Base-by-base conservation (phyloP, 2,888 invertebrate species). In the Shargacucullia verbasci region DNA sequence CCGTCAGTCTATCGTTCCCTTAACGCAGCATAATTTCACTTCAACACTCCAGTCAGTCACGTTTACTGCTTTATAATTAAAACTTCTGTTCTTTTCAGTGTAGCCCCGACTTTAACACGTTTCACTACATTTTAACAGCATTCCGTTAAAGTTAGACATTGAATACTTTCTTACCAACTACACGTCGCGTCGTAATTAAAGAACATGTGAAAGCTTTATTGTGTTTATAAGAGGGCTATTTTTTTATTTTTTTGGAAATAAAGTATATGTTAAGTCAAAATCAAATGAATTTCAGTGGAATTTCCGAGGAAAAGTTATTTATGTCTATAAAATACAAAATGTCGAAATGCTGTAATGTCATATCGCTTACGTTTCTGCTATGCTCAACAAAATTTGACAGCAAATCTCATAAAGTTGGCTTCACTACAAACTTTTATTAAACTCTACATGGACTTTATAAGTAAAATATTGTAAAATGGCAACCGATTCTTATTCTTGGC, bases 1-100 rank as follows among this genome's bases (percentile, higher is more conserved):
- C 0, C 13, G n/a, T n/a, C 14, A 4, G 12, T 48, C 48, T 31
- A 10, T 14, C 2, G 2, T 1, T 2, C 4, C 39, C 48, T 10
- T 39, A 12, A 20, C 13, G 12, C 29, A 20, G 20, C n/a, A 20
- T 39, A 31, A 48, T 48, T 39, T 29, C 34, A 39, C 11, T 33
- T 29, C n/a, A 31, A 40, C 69, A 58, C 50, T 41, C 41, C 27
- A 43, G 67, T 55, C 49, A 10, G 48, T 67, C 70, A 70, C 70
- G 70, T 62, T 55, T 40, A 33, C 10, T 27, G 11, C 31, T 60
- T 43, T n/a, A 46, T 69, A 73, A 71, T 71, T 71, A 71, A 70
- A 71, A 64, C 43, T 72, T 49, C 38, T 20, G 44, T 57, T 57
- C 20, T 57, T 64, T 73, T 54, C 46, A 49, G 35, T 63, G 47